Conservation (phyloP, 2,797 vertebrate species). For the Chelmon rostratus region DNA sequence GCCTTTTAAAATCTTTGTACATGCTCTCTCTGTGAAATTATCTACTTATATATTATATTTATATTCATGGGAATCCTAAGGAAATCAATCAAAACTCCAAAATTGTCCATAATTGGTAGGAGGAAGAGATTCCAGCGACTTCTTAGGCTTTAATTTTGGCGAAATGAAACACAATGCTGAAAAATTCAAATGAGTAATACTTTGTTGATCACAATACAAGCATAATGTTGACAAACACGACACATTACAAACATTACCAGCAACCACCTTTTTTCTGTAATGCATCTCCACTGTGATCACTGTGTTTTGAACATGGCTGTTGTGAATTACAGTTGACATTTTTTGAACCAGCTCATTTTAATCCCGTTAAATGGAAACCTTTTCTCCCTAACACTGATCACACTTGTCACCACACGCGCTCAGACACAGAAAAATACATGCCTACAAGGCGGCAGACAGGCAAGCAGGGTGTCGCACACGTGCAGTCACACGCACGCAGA, state of each 20-base stretch:
- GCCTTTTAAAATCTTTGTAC: not conserved
- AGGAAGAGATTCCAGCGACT: not conserved
- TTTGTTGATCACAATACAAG: not conserved
- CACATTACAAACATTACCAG: conserved; percentile 7
- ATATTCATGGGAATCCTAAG: not conserved
- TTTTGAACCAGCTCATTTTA: conserved; percentile 43
- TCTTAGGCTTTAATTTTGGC: not conserved
- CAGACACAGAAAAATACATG: conserved; percentile 36
- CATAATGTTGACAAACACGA: not conserved
- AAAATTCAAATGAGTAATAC: not conserved
- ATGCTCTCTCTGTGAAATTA: not conserved
- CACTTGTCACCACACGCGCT: conserved; percentile 25
- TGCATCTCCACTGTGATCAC: conserved; percentile 19
- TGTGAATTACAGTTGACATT: conserved; percentile 41
- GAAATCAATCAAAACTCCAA: not conserved
- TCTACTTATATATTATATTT: not conserved
- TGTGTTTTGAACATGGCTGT: conserved; percentile 18
- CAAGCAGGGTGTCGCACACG: conserved; percentile 28
- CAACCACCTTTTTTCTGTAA: conserved; percentile 16
- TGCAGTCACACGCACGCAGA: not conserved
- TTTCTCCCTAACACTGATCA: conserved; percentile 33
- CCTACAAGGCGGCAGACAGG: conserved; percentile 40
- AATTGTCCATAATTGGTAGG: not conserved
- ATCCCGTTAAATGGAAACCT: conserved; percentile 56
- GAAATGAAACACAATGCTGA: not conserved